A percentile compares a stretch with the other conserved stretches of the same genome.
Evolutionary conservation across 2,888 invertebrate genomes (phyloP).

Genomic region (Drosophila mayaguana): DNA sequence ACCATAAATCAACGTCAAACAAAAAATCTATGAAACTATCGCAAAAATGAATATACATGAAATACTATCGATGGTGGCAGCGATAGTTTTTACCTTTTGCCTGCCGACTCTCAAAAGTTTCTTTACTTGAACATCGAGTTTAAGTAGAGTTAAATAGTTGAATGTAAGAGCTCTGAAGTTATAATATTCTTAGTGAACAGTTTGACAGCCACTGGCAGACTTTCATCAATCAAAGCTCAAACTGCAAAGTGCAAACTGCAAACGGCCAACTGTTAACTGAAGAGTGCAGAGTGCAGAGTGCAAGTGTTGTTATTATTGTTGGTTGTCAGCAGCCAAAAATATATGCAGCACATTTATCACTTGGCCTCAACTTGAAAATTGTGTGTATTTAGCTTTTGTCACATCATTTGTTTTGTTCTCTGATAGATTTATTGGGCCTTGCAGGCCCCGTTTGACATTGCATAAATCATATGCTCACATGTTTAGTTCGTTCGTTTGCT

Average conservation of each 20-base stretch:
- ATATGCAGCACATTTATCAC: slow-evolving; percentile 61
- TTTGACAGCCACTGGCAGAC: slow-evolving; percentile 43
- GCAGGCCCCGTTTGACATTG: slow-evolving; percentile 40
- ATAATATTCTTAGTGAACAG: slow-evolving; percentile 20
- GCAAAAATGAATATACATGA: too few relatives aligned
- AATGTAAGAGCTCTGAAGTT: not conserved
- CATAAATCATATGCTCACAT: slow-evolving; percentile 59
- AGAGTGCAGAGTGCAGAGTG: slow-evolving; percentile 31
- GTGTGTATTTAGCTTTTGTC: slow-evolving; percentile 41
- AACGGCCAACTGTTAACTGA: slow-evolving; percentile 6
- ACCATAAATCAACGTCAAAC: too few relatives aligned
- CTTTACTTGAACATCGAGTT: not conserved
- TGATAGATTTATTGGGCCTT: slow-evolving; percentile 65
- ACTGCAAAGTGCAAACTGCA: slow-evolving; percentile 20
- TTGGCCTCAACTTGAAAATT: slow-evolving; percentile 30
- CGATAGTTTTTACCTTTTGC: too few relatives aligned
- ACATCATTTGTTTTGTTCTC: slow-evolving; percentile 58
- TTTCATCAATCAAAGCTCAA: slow-evolving; percentile 60
- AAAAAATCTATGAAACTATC: too few relatives aligned
- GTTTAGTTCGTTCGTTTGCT: slow-evolving; percentile 46
- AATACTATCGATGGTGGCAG: too few relatives aligned
- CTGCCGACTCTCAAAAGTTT: not conserved
- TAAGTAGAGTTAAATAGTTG: not conserved
- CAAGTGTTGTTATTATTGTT: slow-evolving; percentile 36
- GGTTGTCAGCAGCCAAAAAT: slow-evolving; percentile 35